phyloP scores from a whole-genome alignment of 2,113 vertebrate species.

The Uria lomvia region DNA sequence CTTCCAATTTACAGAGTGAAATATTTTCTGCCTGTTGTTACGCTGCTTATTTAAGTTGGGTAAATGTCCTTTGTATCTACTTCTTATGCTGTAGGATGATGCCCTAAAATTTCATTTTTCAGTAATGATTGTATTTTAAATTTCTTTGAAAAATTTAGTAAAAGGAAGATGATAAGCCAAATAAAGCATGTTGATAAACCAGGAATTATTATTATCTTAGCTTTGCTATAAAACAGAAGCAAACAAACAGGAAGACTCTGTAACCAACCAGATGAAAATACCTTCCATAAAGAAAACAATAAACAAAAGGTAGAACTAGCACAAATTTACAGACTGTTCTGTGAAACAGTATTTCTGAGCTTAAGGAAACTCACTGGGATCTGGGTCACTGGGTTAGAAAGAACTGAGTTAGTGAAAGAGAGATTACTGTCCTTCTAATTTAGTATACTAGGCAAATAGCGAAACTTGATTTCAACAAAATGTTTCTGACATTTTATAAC shows the following conservation, averaged over 20 bases:
- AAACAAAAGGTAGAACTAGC: not conserved
- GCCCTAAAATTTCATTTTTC: not conserved
- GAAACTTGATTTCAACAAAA: not conserved
- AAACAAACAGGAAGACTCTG: not conserved
- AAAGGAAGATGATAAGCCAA: not conserved
- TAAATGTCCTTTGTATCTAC: not conserved
- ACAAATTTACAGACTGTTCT: not conserved
- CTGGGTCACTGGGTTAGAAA: conserved; percentile 5
- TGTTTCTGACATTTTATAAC: not conserved
- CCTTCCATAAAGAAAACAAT: not conserved
- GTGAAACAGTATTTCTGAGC: not conserved
- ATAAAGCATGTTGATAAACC: not conserved
- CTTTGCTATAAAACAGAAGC: not conserved
- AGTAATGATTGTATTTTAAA: not conserved
- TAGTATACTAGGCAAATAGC: not conserved
- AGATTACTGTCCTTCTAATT: not conserved
- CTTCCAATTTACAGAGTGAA: not conserved
- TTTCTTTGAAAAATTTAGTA: not conserved
- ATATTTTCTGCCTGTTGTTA: not conserved
- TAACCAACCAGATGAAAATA: not conserved
- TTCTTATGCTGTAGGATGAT: not conserved
- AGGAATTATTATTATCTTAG: not conserved
- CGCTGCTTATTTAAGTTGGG: not conserved
- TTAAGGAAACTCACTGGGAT: not conserved
- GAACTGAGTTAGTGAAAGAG: not conserved